These are phyloP conservation scores for Micronycteris hirsuta DNA, from an alignment of 2,113 vertebrate species.

Conservation along the genomic window DNA sequence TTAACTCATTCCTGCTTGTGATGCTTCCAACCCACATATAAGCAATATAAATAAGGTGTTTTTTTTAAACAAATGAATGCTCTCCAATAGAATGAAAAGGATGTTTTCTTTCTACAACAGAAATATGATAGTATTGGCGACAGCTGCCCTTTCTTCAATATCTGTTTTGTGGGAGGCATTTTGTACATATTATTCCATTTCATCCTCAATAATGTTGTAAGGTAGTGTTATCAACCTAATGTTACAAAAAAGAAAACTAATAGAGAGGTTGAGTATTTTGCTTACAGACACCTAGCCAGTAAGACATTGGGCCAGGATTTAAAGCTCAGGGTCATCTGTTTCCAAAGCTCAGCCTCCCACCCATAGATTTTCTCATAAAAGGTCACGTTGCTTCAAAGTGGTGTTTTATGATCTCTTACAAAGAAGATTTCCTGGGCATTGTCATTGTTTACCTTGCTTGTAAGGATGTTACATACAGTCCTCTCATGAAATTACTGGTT, in stretches of 20 bases:
- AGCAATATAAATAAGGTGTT: neutral
- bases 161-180: neutral
- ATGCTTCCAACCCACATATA: slow-evolving; percentile 23
- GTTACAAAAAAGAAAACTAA: slow-evolving; percentile 3
- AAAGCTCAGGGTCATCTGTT: neutral
- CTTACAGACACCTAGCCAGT: neutral
- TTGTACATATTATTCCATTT: neutral
- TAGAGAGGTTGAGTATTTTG: neutral
- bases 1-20: slow-evolving; percentile 50
- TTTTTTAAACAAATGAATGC: neutral
- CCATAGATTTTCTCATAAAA: neutral
- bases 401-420: neutral
- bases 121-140: neutral
- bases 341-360: neutral
- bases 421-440: neutral
- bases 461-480: neutral
- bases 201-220: neutral
- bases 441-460: neutral
- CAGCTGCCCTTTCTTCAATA: neutral
- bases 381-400: neutral
- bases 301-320: neutral
- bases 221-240: neutral
- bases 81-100: neutral
- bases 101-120: neutral
- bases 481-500: neutral